Conservation (phyloP, 2,797 vertebrate species). For the Staurois parvus region DNA sequence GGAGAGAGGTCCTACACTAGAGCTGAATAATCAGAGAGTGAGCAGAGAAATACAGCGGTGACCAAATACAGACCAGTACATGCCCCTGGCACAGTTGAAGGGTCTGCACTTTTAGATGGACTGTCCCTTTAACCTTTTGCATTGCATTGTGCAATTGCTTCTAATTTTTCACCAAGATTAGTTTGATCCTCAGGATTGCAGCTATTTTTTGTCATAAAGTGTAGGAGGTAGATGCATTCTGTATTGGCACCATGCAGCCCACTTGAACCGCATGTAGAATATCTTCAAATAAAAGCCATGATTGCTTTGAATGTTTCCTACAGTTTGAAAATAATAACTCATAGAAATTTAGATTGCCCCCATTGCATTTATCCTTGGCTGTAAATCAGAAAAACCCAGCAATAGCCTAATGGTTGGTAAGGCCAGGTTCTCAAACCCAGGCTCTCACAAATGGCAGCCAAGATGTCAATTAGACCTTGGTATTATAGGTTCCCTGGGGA, state of each 20-base stretch:
- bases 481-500: conserved; percentile 5
- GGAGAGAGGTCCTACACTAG: no score
- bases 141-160: no score
- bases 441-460: conserved; percentile 21
- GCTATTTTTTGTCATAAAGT: neutral
- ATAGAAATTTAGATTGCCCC: neutral
- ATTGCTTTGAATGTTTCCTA: neutral
- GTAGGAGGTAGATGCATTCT: neutral
- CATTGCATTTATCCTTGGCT: conserved; percentile 6
- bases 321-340: neutral
- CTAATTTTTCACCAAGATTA: no score
- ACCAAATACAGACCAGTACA: no score
- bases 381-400: neutral
- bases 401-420: neutral
- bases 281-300: conserved; percentile 1
- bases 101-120: no score
- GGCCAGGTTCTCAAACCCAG: neutral
- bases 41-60: no score
- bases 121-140: no score
- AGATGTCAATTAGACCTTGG: conserved; percentile 49
- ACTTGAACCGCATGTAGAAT: neutral
- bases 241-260: neutral
- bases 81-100: no score
- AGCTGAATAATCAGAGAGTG: no score
- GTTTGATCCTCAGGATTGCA: no score